Percentiles rank a stretch among this genome's conserved stretches.
phyloP scores from a whole-genome alignment of 2,113 vertebrate species.

The Rhynchomys soricoides region DNA sequence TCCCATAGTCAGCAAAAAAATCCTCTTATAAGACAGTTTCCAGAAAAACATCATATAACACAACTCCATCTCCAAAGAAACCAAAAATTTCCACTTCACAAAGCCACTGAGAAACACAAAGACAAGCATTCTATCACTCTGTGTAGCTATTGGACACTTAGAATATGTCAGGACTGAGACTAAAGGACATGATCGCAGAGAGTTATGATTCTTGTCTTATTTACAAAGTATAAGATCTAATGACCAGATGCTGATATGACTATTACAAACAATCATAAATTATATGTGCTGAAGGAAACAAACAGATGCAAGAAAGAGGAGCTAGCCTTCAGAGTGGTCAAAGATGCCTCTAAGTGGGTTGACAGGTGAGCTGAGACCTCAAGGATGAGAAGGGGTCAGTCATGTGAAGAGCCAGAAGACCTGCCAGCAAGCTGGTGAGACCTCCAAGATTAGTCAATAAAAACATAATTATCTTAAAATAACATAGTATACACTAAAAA shows the following conservation, averaged over 20 bases:
- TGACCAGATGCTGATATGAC: neutral
- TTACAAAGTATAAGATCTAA: neutral
- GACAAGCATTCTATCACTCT: neutral
- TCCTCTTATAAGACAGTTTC: too few species aligned
- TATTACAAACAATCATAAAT: neutral
- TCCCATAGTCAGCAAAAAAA: too few species aligned
- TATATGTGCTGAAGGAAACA: neutral
- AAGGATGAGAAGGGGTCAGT: neutral
- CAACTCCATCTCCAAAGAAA: too few species aligned
- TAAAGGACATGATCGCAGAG: neutral
- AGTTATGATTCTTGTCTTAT: too few species aligned
- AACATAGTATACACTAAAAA: neutral
- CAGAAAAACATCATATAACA: too few species aligned
- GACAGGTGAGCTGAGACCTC: neutral
- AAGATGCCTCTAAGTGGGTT: neutral
- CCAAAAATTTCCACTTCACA: too few species aligned
- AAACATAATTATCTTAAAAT: constrained; percentile 3
- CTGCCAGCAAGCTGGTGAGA: neutral
- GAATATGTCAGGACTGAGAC: too few species aligned
- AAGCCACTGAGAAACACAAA: neutral
- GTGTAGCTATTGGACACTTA: neutral
- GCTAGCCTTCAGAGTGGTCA: neutral
- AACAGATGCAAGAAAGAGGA: neutral
- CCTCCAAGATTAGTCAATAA: neutral
- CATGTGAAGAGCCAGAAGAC: neutral